Conservation (phyloP, 1,140 invertebrate genomes). For the Onthophagus taurus region DNA sequence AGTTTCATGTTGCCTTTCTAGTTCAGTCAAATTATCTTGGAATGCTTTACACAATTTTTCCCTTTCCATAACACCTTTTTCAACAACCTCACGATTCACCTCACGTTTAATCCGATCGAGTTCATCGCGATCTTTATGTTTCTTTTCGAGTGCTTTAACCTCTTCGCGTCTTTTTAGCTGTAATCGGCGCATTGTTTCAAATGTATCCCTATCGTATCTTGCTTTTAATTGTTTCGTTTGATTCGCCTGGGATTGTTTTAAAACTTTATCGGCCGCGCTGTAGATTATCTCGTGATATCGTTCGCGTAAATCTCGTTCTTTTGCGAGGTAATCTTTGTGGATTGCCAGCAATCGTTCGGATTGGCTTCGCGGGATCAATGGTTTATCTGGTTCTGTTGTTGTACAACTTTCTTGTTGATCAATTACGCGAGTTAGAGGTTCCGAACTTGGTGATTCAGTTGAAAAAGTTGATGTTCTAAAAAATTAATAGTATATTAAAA, state of each 20-base stretch:
- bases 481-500: too few relatives aligned
- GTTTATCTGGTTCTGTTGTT: conserved; percentile 38
- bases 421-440: conserved; percentile 30
- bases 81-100: conserved; percentile 64
- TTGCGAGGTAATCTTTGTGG: conserved; percentile 58
- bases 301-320: conserved; percentile 70
- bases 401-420: conserved; percentile 32
- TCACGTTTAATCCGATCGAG: conserved; percentile 71
- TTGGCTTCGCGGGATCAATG: conserved; percentile 48
- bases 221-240: conserved; percentile 64
- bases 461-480: conserved; percentile 28
- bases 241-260: conserved; percentile 64
- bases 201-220: conserved; percentile 64
- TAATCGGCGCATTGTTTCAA: conserved; percentile 73
- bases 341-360: conserved; percentile 56
- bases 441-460: conserved; percentile 34
- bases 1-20: conserved; percentile 67
- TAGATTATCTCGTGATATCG: conserved; percentile 77
- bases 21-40: conserved; percentile 62
- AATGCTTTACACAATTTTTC: conserved; percentile 64
- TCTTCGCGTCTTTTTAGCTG: conserved; percentile 75
- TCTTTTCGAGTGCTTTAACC: conserved; percentile 70
- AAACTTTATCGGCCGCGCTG: conserved; percentile 64
- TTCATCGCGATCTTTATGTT: conserved; percentile 82
- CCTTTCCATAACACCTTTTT: conserved; percentile 73